phyloP scores from a whole-genome alignment of 2,888 invertebrate species.

The Callyntrura sp. region DNA sequence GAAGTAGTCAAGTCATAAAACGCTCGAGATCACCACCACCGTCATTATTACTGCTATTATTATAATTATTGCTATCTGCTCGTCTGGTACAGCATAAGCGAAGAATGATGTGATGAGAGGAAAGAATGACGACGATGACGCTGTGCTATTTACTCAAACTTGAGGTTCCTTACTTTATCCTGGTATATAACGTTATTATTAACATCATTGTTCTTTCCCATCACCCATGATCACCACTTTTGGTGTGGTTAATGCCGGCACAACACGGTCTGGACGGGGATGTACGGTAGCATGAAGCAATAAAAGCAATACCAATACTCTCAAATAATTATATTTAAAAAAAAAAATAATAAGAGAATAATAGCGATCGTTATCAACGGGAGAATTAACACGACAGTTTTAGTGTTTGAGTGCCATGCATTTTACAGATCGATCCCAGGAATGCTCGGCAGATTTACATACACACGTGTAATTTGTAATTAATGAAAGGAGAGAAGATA shows the following conservation, averaged over 20 bases:
- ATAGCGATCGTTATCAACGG: background rate
- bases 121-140: slow-evolving; percentile 42
- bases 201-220: slow-evolving; percentile 56
- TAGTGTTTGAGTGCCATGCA: slow-evolving; percentile 17
- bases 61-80: slow-evolving; percentile 72
- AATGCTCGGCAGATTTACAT: slow-evolving; percentile 52
- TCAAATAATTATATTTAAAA: slow-evolving; percentile 45
- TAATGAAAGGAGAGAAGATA: slow-evolving; percentile 59
- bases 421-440: slow-evolving; percentile 30
- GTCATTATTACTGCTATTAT: slow-evolving; percentile 69
- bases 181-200: slow-evolving; percentile 10
- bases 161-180: background rate
- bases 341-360: slow-evolving; percentile 33
- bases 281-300: slow-evolving; percentile 53
- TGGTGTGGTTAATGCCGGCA: slow-evolving; percentile 5
- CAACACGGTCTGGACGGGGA: slow-evolving; percentile 51
- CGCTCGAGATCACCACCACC: slow-evolving; percentile 68
- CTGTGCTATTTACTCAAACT: slow-evolving; percentile 33
- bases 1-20: slow-evolving; percentile 65
- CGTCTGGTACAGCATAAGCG: slow-evolving; percentile 18
- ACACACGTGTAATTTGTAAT: slow-evolving; percentile 69
- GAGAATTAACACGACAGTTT: background rate
- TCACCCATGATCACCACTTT: slow-evolving; percentile 6
- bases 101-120: slow-evolving; percentile 26
- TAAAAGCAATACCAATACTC: slow-evolving; percentile 45